Conservation (phyloP, 2,797 vertebrate genomes). For the Vipera ursinii region DNA sequence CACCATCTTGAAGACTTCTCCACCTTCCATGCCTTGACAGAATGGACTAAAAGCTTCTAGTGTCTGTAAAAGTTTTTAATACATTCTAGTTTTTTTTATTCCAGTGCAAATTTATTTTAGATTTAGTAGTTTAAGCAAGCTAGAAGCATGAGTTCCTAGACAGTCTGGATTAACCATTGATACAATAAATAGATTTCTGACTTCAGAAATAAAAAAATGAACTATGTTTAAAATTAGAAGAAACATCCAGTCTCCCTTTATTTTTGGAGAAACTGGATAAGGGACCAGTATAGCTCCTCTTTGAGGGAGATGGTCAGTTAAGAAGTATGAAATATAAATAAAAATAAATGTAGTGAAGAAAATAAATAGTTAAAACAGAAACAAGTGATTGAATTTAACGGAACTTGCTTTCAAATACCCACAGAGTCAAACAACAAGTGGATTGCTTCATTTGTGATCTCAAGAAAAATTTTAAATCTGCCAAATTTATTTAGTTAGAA, state of each 20-base stretch:
- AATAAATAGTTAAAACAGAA: not conserved
- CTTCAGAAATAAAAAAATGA: not conserved
- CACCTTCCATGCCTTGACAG: not conserved
- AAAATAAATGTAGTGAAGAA: not conserved
- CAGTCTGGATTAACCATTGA: not conserved
- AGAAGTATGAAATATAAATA: not conserved
- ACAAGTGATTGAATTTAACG: not conserved
- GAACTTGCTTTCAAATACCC: not conserved
- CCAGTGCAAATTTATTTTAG: not conserved
- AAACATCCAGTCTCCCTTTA: not conserved
- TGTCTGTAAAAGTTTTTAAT: not conserved
- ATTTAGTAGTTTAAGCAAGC: not conserved
- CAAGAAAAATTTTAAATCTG: not conserved
- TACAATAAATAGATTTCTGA: not conserved
- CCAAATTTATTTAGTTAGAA: not conserved
- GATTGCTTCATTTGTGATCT: not conserved
- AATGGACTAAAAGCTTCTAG: not conserved
- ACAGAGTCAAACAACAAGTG: not conserved
- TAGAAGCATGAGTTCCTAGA: not conserved
- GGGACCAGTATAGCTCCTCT: not conserved
- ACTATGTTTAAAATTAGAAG: not conserved
- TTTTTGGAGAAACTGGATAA: not conserved
- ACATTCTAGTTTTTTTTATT: not conserved
- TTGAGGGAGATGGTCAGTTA: not conserved
- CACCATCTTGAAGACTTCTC: not conserved